phyloP scores from a whole-genome alignment of 1,140 invertebrate genomes.

The Gonioctena quinquepunctata region DNA sequence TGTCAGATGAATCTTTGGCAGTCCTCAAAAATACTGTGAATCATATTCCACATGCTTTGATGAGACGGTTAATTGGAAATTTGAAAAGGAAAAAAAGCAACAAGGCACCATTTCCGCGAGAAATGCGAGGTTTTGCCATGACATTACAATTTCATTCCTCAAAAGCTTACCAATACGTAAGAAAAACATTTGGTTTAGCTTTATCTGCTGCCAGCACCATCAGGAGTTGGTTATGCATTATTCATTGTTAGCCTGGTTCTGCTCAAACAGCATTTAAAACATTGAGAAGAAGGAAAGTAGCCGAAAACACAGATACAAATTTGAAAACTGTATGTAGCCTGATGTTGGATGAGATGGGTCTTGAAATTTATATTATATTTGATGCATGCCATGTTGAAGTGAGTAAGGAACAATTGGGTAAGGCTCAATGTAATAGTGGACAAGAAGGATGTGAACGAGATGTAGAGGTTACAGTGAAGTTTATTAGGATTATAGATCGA shows the following conservation, averaged over 20 bases:
- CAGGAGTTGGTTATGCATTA: background rate
- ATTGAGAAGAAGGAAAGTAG: background rate
- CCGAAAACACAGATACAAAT: background rate
- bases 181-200: background rate
- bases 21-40: background rate
- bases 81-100: background rate
- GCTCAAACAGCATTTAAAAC: background rate
- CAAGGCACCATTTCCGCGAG: background rate
- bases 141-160: background rate
- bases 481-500: background rate
- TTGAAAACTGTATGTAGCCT: background rate
- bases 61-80: background rate
- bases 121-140: background rate
- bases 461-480: background rate
- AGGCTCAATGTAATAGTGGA: background rate
- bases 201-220: background rate
- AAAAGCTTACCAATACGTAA: background rate
- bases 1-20: background rate
- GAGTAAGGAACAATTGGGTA: constrained; percentile 2
- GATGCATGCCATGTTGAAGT: constrained; percentile 1
- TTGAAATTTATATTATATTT: background rate
- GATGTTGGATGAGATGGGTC: constrained; percentile 9
- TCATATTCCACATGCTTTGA: background rate
- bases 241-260: constrained; percentile 7
- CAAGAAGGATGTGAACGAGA: background rate